Evolutionary conservation across 2,113 vertebrate genomes (phyloP).

Genomic region (Corythoichthys intestinalis): DNA sequence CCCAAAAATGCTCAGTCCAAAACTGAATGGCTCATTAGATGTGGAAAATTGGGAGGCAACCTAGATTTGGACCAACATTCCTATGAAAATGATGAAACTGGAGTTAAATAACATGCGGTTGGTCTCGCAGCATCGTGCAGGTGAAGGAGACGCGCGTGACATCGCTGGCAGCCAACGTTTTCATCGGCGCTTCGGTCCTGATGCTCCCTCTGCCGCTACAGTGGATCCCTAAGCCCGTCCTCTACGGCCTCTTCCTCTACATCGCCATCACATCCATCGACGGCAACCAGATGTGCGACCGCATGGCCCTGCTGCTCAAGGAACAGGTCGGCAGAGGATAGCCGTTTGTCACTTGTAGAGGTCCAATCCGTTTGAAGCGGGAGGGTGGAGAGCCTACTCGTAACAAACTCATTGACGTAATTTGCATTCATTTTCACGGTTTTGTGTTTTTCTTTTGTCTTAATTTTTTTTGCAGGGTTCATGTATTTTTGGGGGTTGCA

Average conservation of each 20-base stretch:
- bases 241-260: slow-evolving; percentile 96
- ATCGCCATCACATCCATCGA: slow-evolving; percentile 95
- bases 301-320: slow-evolving; percentile 92
- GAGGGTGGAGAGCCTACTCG: no score
- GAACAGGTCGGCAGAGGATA: slow-evolving; percentile 82
- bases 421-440: no score
- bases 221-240: slow-evolving; percentile 95
- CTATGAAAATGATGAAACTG: no score
- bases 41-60: no score
- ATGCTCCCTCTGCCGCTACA: slow-evolving; percentile 91
- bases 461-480: slow-evolving; percentile 16
- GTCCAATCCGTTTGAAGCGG: no score
- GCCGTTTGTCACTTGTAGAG: no score
- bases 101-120: no score
- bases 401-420: no score
- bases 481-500: no score
- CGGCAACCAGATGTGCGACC: slow-evolving; percentile 93
- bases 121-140: slow-evolving; percentile 81
- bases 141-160: slow-evolving; percentile 95
- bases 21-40: no score
- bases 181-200: slow-evolving; percentile 90
- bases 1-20: no score
- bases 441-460: slow-evolving; percentile 45
- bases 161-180: slow-evolving; percentile 83
- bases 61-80: no score